Evolutionary conservation across 1,140 invertebrate species (phyloP).

Genomic region (Magallana gigas): DNA sequence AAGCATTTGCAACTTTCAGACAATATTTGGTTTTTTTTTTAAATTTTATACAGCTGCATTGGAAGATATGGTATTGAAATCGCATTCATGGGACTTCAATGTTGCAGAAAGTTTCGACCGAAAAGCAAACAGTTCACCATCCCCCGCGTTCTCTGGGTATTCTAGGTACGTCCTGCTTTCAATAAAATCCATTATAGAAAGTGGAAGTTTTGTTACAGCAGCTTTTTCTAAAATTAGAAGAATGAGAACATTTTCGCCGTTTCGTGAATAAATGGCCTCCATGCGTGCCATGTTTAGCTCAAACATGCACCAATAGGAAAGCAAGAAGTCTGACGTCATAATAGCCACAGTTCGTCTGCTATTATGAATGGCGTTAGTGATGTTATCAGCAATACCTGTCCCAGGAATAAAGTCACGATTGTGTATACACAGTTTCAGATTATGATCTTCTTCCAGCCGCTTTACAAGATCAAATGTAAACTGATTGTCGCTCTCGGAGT

Average conservation of each 20-base stretch:
- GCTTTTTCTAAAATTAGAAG: slow-evolving; percentile 22
- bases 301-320: slow-evolving; percentile 86
- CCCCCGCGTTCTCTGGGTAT: neutral
- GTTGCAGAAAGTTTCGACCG: neutral
- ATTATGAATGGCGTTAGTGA: slow-evolving; percentile 82
- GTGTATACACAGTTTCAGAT: slow-evolving; percentile 65
- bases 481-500: slow-evolving; percentile 58
- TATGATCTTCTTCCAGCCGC: slow-evolving; percentile 50
- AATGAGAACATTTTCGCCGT: slow-evolving; percentile 36
- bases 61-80: neutral
- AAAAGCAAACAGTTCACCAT: neutral
- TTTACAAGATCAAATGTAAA: slow-evolving; percentile 58
- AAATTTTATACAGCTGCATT: too few relatives aligned
- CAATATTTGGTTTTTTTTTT: too few relatives aligned
- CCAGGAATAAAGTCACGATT: slow-evolving; percentile 69
- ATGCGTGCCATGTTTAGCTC: slow-evolving; percentile 81
- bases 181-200: neutral
- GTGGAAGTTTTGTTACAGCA: neutral
- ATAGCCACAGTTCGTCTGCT: slow-evolving; percentile 83
- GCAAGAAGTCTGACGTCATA: slow-evolving; percentile 83
- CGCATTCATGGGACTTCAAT: neutral
- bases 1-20: too few relatives aligned
- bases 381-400: slow-evolving; percentile 82
- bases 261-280: slow-evolving; percentile 60
- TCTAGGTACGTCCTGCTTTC: neutral